A percentile compares a stretch with the other conserved stretches of the same genome.
Evolutionary conservation across 2,113 vertebrate genomes (phyloP).

Genomic region (Phyllostomus hastatus): DNA sequence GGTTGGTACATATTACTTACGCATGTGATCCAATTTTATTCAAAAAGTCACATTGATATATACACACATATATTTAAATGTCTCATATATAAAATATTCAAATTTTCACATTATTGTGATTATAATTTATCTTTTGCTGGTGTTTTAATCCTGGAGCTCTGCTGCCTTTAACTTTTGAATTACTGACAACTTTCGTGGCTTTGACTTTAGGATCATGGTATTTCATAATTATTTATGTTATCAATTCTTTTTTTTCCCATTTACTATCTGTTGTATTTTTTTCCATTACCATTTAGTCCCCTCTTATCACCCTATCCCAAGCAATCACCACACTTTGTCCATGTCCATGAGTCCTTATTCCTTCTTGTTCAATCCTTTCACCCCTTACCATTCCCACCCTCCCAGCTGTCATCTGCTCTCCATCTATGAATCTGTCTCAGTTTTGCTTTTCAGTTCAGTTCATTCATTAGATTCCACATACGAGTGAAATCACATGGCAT

Average conservation of each 20-base stretch:
- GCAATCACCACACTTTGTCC: too few relatives aligned
- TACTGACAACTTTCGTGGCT: neutral
- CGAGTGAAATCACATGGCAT: too few relatives aligned
- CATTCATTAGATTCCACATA: too few relatives aligned
- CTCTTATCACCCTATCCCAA: too few relatives aligned
- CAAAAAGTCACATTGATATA: neutral
- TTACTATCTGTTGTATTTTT: too few relatives aligned
- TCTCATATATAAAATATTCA: neutral
- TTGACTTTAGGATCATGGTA: neutral
- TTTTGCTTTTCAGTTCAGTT: too few relatives aligned
- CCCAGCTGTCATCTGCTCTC: too few relatives aligned
- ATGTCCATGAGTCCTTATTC: too few relatives aligned
- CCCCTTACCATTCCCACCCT: too few relatives aligned
- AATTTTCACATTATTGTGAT: neutral
- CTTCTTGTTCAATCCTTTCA: too few relatives aligned
- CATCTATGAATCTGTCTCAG: too few relatives aligned
- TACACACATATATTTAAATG: neutral
- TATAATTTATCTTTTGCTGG: neutral
- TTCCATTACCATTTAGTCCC: too few relatives aligned
- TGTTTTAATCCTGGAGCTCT: neutral
- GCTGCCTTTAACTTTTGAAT: neutral
- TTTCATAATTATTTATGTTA: neutral
- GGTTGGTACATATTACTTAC: neutral
- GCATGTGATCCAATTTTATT: neutral
- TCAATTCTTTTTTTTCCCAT: neutral